Percentiles rank a stretch among this genome's conserved stretches.
These are phyloP conservation scores for Plebejus anna DNA, from an alignment of 2,888 invertebrate species.

Conservation along the genomic window DNA sequence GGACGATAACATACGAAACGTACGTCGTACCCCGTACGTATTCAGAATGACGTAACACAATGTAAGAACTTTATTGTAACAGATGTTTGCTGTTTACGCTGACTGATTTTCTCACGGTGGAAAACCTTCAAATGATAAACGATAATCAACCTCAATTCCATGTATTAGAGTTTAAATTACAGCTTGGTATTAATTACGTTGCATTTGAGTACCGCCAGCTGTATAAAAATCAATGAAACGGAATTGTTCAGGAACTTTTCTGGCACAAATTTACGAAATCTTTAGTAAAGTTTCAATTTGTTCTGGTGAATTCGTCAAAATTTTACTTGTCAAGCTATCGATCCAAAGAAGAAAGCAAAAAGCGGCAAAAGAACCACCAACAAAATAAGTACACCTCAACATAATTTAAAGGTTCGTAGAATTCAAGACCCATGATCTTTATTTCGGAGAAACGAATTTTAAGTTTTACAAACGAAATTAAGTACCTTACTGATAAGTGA, in stretches of 20 bases:
- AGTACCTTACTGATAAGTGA: background rate
- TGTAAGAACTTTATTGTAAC: constrained; percentile 6
- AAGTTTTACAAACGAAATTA: background rate
- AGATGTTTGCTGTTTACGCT: constrained; percentile 2
- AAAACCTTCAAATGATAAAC: background rate
- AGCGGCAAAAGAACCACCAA: background rate
- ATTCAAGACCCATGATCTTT: background rate
- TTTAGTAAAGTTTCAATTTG: background rate
- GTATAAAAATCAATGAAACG: background rate
- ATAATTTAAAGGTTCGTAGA: background rate
- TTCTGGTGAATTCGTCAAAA: background rate
- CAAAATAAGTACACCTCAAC: background rate
- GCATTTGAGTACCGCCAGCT: background rate
- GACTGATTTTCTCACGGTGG: constrained; percentile 14
- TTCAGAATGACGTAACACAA: background rate
- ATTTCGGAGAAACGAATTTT: background rate
- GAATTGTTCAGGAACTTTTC: too few species aligned
- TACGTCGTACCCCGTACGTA: background rate
- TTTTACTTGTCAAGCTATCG: background rate
- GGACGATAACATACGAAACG: background rate
- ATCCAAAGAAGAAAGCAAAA: background rate
- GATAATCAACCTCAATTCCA: background rate
- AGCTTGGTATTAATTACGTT: background rate
- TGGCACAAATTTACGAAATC: background rate
- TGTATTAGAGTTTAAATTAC: background rate